Base-by-base conservation (phyloP, 2,888 invertebrate species). In the Euplagia quadripunctaria region DNA sequence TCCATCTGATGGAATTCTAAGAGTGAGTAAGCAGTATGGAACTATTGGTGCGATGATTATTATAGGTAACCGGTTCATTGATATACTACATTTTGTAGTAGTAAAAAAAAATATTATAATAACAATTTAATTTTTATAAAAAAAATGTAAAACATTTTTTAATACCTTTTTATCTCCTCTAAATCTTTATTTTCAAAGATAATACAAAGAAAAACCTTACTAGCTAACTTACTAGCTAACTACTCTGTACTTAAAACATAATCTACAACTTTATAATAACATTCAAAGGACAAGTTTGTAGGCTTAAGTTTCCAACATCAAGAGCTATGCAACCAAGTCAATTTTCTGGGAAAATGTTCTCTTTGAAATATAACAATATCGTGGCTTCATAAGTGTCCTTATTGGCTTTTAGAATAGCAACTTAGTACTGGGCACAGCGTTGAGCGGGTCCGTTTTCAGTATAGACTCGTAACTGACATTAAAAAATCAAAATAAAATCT, bases 331-430 rank as follows among this genome's bases (percentile, higher is more conserved):
- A 55, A 67, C 63, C 58, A 42, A 77, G n/a, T 76, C 70, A 77
- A 76, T 83, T 79, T 78, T 83, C 81, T 81, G 66, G 51, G 77
- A 71, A 75, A 82, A 79, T 73, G 73, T 71, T 72, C 66, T 77
- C 63, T 64, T 51, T 73, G 20, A 70, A 46, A 46, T 4, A 46
- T 46, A 46, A 46, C 43, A 9, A 46, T 46, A 1, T 78, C 61
- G 55, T 78, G 42, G 52, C 31, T 51, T 52, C 52, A 69, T 71
- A 77, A 83, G 83, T 68, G 79, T 74, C 71, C 81, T 85, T 86
- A 81, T 82, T 81, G 81, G 71, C 79, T 77, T 80, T 84, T 82
- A 72, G 74, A 51, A 51, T 41, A 17, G 11, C 11, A 51, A 9
- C 49, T 31, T 49, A 43, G 46, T 66, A 66, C 20, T 43, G 46